Percentiles rank a stretch among this genome's conserved stretches.
These are phyloP conservation scores for Hippasteria phrygiana DNA, from an alignment of 53 echinoderm and acorn worm genomes.

Conservation along the genomic window DNA sequence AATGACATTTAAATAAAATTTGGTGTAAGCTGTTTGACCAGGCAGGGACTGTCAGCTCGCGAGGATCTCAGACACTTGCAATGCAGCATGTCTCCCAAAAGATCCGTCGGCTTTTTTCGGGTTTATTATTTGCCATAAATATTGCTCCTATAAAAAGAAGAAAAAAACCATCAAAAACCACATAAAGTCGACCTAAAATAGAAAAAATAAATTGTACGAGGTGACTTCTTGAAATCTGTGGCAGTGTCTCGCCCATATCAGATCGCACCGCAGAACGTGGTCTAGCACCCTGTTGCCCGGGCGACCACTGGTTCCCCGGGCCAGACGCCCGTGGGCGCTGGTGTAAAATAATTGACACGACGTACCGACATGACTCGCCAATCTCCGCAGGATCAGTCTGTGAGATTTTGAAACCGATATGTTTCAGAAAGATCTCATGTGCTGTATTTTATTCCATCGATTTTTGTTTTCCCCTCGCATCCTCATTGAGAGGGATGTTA, in stretches of 20 bases:
- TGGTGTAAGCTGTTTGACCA: too few species aligned
- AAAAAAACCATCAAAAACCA: not conserved
- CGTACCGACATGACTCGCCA: conserved; percentile 14
- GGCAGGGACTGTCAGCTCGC: too few species aligned
- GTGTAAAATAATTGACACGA: conserved; percentile 44
- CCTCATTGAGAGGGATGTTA: not conserved
- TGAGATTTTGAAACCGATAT: conserved; percentile 33
- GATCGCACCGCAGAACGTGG: conserved; percentile 49
- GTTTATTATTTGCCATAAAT: not conserved
- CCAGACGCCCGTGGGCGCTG: not conserved
- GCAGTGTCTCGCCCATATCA: conserved; percentile 30
- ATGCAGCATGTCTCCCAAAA: too few species aligned
- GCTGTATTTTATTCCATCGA: not conserved
- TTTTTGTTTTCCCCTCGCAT: not conserved
- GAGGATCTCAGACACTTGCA: too few species aligned
- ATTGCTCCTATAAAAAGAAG: not conserved
- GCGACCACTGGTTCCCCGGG: conserved; percentile 27
- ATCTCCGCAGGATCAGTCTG: not conserved
- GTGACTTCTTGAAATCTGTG: conserved; percentile 8
- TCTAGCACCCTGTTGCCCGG: conserved; percentile 45
- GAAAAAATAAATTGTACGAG: not conserved
- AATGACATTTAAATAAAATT: too few species aligned
- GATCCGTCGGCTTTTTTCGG: too few species aligned
- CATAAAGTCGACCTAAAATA: not conserved
- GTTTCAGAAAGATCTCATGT: not conserved